Evolutionary conservation across 2,888 invertebrate genomes (phyloP).

Genomic region (Odontocolon sp.): DNA sequence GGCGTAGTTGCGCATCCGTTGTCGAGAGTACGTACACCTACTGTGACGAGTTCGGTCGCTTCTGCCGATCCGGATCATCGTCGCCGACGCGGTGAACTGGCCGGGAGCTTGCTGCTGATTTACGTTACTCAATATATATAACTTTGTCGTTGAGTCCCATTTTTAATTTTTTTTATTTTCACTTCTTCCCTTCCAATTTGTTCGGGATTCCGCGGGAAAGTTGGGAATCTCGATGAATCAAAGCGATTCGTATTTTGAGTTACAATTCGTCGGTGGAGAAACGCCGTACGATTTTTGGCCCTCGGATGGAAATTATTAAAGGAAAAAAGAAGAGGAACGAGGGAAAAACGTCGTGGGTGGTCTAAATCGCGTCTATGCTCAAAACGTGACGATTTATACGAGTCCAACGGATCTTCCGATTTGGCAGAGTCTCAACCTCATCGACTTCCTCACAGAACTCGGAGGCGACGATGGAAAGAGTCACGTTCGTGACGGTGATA

Average conservation of each 20-base stretch:
- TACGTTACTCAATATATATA: too few relatives aligned
- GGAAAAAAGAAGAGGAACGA: too few relatives aligned
- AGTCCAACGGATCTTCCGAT: not conserved
- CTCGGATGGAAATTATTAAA: too few relatives aligned
- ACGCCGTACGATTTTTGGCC: too few relatives aligned
- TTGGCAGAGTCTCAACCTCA: conserved; percentile 7
- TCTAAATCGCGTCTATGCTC: not conserved
- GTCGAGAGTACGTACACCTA: conserved; percentile 21
- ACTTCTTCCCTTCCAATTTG: too few relatives aligned
- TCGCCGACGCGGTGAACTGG: not conserved
- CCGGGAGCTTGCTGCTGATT: too few relatives aligned
- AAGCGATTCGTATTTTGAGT: too few relatives aligned
- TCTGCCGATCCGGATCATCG: not conserved
- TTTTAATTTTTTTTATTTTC: not conserved
- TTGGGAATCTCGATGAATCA: too few relatives aligned
- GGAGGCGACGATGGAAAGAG: not conserved
- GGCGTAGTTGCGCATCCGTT: conserved; percentile 55
- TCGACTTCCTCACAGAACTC: conserved; percentile 12
- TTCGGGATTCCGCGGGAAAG: not conserved
- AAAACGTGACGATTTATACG: not conserved
- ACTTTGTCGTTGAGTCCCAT: too few relatives aligned
- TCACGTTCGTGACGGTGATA: conserved; percentile 32
- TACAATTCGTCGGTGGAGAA: too few relatives aligned
- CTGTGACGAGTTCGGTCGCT: not conserved
- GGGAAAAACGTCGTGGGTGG: not conserved